phyloP scores from a whole-genome alignment of 2,888 invertebrate genomes.

The Rambutsinella grinnellia region DNA sequence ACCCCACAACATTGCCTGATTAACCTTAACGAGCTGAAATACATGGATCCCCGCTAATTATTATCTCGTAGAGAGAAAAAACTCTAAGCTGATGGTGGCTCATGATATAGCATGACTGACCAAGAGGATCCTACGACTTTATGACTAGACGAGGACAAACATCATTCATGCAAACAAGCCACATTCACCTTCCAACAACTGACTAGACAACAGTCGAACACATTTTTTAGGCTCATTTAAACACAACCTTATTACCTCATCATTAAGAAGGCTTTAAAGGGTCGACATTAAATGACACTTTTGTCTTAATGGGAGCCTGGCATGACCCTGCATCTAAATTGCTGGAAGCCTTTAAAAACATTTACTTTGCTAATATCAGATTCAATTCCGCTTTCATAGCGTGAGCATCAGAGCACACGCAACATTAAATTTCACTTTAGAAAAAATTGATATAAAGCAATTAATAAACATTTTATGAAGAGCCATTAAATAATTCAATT shows the following conservation, averaged over 20 bases:
- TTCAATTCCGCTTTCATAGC: slow-evolving; percentile 20
- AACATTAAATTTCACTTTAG: too few species aligned
- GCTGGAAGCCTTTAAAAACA: too few species aligned
- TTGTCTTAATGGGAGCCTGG: too few species aligned
- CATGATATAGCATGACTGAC: slow-evolving; percentile 17
- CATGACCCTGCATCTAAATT: too few species aligned
- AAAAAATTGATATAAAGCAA: too few species aligned
- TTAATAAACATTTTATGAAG: too few species aligned
- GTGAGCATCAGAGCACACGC: too few species aligned
- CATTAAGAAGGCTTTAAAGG: too few species aligned
- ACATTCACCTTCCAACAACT: slow-evolving; percentile 47
- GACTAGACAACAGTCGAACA: slow-evolving; percentile 29
- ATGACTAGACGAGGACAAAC: slow-evolving; percentile 14
- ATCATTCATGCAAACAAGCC: slow-evolving; percentile 13
- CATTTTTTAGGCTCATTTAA: not conserved
- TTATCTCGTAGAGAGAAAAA: slow-evolving; percentile 59
- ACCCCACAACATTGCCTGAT: slow-evolving; percentile 49
- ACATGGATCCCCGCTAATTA: slow-evolving; percentile 66
- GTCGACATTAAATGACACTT: too few species aligned
- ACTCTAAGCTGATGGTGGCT: not conserved
- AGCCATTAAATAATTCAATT: too few species aligned
- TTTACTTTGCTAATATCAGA: too few species aligned
- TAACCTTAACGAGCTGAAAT: slow-evolving; percentile 66
- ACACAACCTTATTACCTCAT: not conserved
- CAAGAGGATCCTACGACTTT: slow-evolving; percentile 8